phyloP scores from a whole-genome alignment of 2,113 vertebrate genomes.

The Ascaphus truei region DNA sequence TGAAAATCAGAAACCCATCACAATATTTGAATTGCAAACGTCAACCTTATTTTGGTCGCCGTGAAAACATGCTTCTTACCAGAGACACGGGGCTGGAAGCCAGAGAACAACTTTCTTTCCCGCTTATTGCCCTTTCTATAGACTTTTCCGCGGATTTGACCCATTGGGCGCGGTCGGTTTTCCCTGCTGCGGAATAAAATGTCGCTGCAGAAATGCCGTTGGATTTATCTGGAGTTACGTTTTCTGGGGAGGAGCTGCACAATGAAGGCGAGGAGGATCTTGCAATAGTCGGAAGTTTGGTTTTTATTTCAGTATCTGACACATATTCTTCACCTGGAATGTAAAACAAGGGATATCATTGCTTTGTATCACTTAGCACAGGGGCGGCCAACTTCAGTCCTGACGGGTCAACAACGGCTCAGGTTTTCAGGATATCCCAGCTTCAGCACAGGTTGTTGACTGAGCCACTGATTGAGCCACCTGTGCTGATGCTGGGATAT shows the following conservation, averaged over 20 bases:
- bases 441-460: too few relatives aligned
- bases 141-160: conserved; percentile 7
- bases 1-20: too few relatives aligned
- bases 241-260: conserved; percentile 41
- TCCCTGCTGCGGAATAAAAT: conserved; percentile 8
- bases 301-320: conserved; percentile 38
- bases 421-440: too few relatives aligned
- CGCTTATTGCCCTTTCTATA: background rate
- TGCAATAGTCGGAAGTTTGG: conserved; percentile 34
- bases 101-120: conserved; percentile 47
- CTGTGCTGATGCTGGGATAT: too few relatives aligned
- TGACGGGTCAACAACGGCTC: too few relatives aligned
- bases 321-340: conserved; percentile 51
- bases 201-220: background rate
- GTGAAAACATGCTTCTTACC: too few relatives aligned
- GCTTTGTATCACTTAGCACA: too few relatives aligned
- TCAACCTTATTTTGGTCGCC: too few relatives aligned
- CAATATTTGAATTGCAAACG: too few relatives aligned
- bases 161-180: background rate
- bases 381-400: too few relatives aligned
- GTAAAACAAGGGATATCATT: too few relatives aligned
- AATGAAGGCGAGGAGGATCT: conserved; percentile 38
- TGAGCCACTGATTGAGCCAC: too few relatives aligned
- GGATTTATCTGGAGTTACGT: conserved; percentile 18
- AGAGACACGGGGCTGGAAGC: background rate